A percentile compares a stretch with the other conserved stretches of the same genome.
These are phyloP conservation scores for Caenorhabditis briggsae DNA, from an alignment of 1,140 invertebrate genomes.

Conservation along the genomic window DNA sequence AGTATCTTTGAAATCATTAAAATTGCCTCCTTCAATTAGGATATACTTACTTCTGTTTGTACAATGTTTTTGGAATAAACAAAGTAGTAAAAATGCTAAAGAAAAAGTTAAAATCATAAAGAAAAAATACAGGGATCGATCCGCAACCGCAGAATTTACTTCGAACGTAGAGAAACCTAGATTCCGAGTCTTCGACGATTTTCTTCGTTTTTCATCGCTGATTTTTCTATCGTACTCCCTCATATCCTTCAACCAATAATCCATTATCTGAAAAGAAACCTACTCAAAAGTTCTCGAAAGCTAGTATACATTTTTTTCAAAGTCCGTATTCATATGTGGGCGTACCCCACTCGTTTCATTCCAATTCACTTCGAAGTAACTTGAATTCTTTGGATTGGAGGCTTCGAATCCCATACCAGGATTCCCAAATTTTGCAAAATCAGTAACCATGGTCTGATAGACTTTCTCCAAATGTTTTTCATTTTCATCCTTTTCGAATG, in stretches of 20 bases:
- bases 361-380: neutral
- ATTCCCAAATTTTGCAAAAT: conserved; percentile 30
- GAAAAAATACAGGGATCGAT: no score
- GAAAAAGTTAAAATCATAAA: no score
- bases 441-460: conserved; percentile 18
- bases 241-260: conserved; percentile 20
- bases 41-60: no score
- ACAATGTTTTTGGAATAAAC: no score
- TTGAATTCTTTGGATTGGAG: neutral
- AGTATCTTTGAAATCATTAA: no score
- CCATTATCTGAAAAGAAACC: neutral
- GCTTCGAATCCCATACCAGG: neutral
- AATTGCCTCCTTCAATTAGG: no score
- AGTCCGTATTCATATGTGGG: neutral
- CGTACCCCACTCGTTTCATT: neutral
- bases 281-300: no score
- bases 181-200: neutral
- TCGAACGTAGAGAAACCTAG: neutral
- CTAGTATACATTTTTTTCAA: neutral
- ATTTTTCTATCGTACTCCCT: conserved; percentile 19
- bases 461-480: conserved; percentile 39
- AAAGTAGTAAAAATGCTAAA: no score
- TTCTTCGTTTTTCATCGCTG: neutral
- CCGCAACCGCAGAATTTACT: neutral
- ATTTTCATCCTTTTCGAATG: conserved; percentile 51